Conservation (phyloP, 2,113 vertebrate genomes). For the Vireo altiloquus region DNA sequence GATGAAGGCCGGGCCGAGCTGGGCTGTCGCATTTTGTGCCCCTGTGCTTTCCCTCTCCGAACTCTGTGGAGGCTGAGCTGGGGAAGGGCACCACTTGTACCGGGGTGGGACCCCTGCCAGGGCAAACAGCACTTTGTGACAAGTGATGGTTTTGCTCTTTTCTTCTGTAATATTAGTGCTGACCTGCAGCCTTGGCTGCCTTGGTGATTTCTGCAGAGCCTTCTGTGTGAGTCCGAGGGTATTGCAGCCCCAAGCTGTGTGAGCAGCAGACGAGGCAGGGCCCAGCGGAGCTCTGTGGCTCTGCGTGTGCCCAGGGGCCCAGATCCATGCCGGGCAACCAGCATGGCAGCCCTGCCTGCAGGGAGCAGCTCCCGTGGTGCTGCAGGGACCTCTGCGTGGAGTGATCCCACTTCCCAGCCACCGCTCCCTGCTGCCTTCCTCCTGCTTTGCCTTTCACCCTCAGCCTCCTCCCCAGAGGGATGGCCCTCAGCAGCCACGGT, state of each 20-base stretch:
- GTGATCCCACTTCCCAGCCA: neutral
- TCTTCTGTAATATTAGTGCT: neutral
- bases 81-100: rapidly evolving
- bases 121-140: rapidly evolving
- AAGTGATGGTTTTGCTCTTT: neutral
- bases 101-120: rapidly evolving
- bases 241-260: rapidly evolving
- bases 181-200: neutral
- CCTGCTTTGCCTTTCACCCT: too few relatives aligned
- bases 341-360: rapidly evolving
- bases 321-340: rapidly evolving
- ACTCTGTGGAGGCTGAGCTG: rapidly evolving
- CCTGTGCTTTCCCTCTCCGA: rapidly evolving
- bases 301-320: rapidly evolving
- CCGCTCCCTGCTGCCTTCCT: neutral
- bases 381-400: rapidly evolving
- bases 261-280: rapidly evolving
- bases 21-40: rapidly evolving
- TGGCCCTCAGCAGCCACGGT: rapidly evolving
- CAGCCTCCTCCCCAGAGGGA: rapidly evolving
- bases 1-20: rapidly evolving
- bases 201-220: rapidly evolving
- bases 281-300: rapidly evolving
- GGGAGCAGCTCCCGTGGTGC: too few relatives aligned
- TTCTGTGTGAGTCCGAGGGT: neutral